Evolutionary conservation across 2,888 invertebrate genomes (phyloP).

Genomic region (Lepidocyrtinus sp.): DNA sequence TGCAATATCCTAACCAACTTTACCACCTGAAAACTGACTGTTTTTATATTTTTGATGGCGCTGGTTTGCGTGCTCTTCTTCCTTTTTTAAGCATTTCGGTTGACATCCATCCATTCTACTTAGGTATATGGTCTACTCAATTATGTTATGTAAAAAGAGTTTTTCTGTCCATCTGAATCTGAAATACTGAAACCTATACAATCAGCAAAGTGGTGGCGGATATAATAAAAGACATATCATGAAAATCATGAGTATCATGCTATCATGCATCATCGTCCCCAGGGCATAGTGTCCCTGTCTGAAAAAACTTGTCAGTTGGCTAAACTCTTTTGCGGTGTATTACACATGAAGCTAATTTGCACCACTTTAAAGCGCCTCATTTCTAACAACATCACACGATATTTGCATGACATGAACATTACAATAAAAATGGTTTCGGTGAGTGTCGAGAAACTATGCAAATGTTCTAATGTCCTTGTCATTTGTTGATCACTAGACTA

Average conservation of each 20-base stretch:
- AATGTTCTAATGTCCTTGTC: not conserved
- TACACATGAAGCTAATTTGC: constrained; percentile 65
- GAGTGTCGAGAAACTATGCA: not conserved
- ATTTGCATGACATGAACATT: constrained; percentile 24
- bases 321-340: constrained; percentile 22
- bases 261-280: constrained; percentile 28
- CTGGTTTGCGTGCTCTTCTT: not conserved
- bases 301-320: constrained; percentile 54
- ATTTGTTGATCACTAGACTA: no score
- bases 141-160: no score
- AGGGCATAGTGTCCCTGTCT: no score
- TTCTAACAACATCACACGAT: constrained; percentile 45
- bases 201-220: no score
- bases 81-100: not conserved
- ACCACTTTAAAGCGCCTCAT: constrained; percentile 50
- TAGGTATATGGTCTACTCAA: no score
- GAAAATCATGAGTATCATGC: no score
- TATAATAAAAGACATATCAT: no score
- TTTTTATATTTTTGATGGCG: not conserved
- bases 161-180: no score
- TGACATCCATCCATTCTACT: no score
- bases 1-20: not conserved
- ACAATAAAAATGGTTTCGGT: not conserved
- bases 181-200: no score
- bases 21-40: no score